These are phyloP conservation scores for Siniperca undulata DNA, from an alignment of 2,797 vertebrate species.

Conservation along the genomic window DNA sequence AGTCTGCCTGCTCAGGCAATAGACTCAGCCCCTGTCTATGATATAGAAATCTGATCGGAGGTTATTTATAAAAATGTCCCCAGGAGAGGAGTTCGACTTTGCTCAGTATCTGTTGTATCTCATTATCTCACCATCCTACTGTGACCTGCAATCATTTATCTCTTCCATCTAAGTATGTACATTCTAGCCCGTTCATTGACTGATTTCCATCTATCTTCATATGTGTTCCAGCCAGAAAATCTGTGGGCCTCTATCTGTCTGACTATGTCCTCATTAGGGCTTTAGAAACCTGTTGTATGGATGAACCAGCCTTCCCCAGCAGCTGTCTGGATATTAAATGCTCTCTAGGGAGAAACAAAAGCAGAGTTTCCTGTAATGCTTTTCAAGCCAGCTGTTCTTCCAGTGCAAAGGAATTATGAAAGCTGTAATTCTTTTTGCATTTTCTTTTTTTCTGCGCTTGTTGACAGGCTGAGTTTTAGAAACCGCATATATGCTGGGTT, in stretches of 20 bases:
- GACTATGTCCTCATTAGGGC: slow-evolving; percentile 43
- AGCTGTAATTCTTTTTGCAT: slow-evolving; percentile 22
- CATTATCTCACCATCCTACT: background rate
- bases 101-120: slow-evolving; percentile 1
- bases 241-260: slow-evolving; percentile 12
- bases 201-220: slow-evolving; percentile 15
- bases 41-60: slow-evolving; percentile 24
- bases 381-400: slow-evolving; percentile 68
- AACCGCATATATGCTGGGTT: background rate
- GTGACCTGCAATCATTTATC: background rate
- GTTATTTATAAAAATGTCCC: slow-evolving; percentile 32
- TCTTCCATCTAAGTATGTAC: background rate
- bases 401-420: slow-evolving; percentile 35
- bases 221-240: slow-evolving; percentile 21
- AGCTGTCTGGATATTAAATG: slow-evolving; percentile 68
- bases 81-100: background rate
- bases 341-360: slow-evolving; percentile 59
- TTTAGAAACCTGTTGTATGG: slow-evolving; percentile 53
- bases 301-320: slow-evolving; percentile 54
- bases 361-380: slow-evolving; percentile 63
- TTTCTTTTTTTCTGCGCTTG: background rate
- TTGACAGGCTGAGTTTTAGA: slow-evolving; percentile 20
- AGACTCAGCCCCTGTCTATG: slow-evolving; percentile 6
- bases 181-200: background rate
- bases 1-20: background rate